Conservation (phyloP, 2,888 invertebrate genomes). For the Lypha dubia region DNA sequence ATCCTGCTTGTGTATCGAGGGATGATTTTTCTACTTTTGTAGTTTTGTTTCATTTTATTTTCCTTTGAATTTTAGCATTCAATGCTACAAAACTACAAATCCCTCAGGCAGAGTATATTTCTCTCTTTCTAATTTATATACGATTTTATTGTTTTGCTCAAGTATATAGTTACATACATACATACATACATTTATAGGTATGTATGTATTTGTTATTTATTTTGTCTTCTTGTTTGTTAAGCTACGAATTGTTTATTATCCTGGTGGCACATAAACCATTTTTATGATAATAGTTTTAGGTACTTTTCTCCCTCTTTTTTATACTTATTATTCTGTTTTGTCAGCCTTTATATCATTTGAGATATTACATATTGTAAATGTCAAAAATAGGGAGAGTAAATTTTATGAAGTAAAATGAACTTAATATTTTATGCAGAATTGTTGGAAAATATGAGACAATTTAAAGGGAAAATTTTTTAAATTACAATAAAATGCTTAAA, state of each 20-base stretch:
- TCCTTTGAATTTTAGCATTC: background rate
- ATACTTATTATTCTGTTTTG: constrained; percentile 50
- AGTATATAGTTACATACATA: too few species aligned
- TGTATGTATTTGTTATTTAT: background rate
- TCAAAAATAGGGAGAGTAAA: constrained; percentile 16
- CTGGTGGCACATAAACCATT: constrained; percentile 69
- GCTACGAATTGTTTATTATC: constrained; percentile 65
- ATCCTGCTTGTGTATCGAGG: too few species aligned
- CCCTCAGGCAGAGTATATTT: background rate
- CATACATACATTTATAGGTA: too few species aligned
- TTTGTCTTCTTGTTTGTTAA: constrained; percentile 25
- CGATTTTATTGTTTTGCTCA: background rate
- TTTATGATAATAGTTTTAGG: constrained; percentile 70
- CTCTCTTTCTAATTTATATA: constrained; percentile 56
- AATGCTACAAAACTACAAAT: constrained; percentile 64
- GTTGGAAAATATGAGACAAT: background rate
- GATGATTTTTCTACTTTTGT: constrained; percentile 54
- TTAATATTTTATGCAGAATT: constrained; percentile 54
- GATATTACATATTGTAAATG: constrained; percentile 48
- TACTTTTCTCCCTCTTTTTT: constrained; percentile 31
- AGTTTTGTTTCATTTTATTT: constrained; percentile 41
- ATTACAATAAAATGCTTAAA: constrained; percentile 17
- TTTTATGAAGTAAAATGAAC: constrained; percentile 40
- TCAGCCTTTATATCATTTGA: constrained; percentile 63
- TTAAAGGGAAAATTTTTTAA: background rate